Evolutionary conservation across 2,113 vertebrate genomes (phyloP).

Genomic region (Callithrix jacchus): DNA sequence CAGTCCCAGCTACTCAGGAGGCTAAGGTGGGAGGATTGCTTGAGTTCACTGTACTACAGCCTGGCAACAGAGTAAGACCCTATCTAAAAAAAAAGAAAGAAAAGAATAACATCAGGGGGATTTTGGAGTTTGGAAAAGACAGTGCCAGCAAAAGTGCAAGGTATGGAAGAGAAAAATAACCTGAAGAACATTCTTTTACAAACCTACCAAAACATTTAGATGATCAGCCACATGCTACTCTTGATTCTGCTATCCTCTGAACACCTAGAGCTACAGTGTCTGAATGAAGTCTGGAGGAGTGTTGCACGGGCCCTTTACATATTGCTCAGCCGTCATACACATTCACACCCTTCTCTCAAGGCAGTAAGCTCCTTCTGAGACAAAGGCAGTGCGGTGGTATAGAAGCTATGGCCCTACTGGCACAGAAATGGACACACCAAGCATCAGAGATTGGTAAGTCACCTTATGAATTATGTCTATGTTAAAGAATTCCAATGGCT

Average conservation of each 20-base stretch:
- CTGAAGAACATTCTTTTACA: not conserved
- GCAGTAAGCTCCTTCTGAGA: not conserved
- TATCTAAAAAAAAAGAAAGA: too few species aligned
- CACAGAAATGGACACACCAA: not conserved
- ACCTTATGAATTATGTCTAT: rapidly evolving
- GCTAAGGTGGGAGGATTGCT: too few species aligned
- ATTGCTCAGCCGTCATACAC: not conserved
- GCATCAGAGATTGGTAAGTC: not conserved
- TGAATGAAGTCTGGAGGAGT: not conserved
- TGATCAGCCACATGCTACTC: not conserved
- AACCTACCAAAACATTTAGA: not conserved
- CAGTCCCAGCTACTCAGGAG: too few species aligned
- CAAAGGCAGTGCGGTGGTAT: too few species aligned
- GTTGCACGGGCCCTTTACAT: too few species aligned
- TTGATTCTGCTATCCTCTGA: not conserved
- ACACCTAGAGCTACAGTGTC: not conserved
- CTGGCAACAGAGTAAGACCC: too few species aligned
- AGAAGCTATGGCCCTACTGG: not conserved
- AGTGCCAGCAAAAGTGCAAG: not conserved
- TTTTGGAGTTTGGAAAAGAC: not conserved
- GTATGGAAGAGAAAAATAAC: not conserved
- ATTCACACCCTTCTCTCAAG: not conserved
- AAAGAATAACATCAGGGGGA: not conserved
- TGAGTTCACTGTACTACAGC: too few species aligned
- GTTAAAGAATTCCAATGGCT: not conserved